Base-by-base conservation (phyloP, 2,797 vertebrate genomes). In the Vultur gryphus region DNA sequence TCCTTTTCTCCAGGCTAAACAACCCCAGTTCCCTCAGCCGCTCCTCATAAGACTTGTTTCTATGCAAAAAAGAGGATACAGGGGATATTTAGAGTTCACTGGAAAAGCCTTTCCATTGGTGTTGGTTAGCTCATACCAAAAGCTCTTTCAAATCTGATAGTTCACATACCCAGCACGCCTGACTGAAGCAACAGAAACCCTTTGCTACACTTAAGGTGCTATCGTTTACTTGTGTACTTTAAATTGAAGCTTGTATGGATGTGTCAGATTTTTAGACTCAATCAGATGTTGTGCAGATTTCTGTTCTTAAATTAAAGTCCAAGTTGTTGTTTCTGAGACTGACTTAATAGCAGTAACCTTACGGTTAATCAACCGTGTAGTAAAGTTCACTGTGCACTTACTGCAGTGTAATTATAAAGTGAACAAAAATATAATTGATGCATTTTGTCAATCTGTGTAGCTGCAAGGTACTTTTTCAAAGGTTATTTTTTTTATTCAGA, bases 401-500 rank as follows among this genome's bases (percentile, higher is more conserved):
- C 87, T 97, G 95, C 87, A 82, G 95, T 98, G 97, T 98, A 98
- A 99, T 98, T 98, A 98, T 97, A 98, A 98, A 98, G 79, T 95
- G 91, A 98, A 93, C 95, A 97, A 97, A 98, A 93, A 90, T 97
- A 97, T 97, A 98, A 98, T 98, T 98, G 98, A 98, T 98, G 98
- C 93, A 96, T 98, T 98, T 98, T 98, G 98, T 99, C 98, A 98
- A 98, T 98, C 98, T 98, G 96, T 97, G 96, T 98, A 98, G 98
- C 98, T 99, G 97, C 97, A 97, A 98, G 98, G 98, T 98, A 98
- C 97, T 98, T 97, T 98, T 96, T 96, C 76, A 98, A 99, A 98
- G 98, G 98, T 98, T 98, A 98, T 98, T 97, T 98, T 88, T 98
- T 98, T 98, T 98, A 97, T 98, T 98, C 64, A 71, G 96, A 93